Evolutionary conservation across 1,140 invertebrate genomes (phyloP).

Genomic region (Drosophila kohkoa): DNA sequence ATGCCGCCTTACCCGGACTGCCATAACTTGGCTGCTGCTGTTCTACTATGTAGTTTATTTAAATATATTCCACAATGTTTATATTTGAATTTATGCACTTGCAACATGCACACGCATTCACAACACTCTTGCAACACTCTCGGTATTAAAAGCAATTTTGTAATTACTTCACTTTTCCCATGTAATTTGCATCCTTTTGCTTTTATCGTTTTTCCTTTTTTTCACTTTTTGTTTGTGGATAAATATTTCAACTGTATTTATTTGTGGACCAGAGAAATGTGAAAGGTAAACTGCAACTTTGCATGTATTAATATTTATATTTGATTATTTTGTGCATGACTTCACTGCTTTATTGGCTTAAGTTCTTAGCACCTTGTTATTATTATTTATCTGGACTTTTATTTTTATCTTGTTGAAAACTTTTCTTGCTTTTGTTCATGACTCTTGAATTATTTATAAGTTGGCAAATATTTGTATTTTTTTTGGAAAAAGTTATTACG

Average conservation of each 20-base stretch:
- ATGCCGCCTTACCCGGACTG: constrained; percentile 30
- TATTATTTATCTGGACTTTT: constrained; percentile 2
- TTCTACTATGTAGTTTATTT: background rate
- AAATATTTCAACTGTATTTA: constrained; percentile 20
- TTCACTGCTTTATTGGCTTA: constrained; percentile 7
- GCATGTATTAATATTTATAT: constrained; percentile 10
- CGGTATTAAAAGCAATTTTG: constrained; percentile 21
- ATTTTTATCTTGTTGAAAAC: background rate
- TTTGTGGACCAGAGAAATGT: background rate
- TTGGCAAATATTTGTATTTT: no score
- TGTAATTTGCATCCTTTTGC: background rate
- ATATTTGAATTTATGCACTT: constrained; percentile 13
- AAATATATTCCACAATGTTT: constrained; percentile 11
- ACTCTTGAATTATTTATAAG: no score
- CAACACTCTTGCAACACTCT: background rate
- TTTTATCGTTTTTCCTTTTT: constrained; percentile 4
- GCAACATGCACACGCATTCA: constrained; percentile 9
- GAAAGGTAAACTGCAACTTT: background rate
- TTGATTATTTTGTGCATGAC: constrained; percentile 2
- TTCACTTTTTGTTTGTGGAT: background rate
- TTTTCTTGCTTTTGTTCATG: no score
- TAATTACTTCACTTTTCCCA: constrained; percentile 23
- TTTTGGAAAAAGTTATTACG: no score
- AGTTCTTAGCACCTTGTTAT: constrained; percentile 11
- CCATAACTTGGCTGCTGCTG: constrained; percentile 47